A percentile compares a stretch with the other conserved stretches of the same genome.
Evolutionary conservation across 2,797 vertebrate genomes (phyloP).

Genomic region (Serranus cabrilla): DNA sequence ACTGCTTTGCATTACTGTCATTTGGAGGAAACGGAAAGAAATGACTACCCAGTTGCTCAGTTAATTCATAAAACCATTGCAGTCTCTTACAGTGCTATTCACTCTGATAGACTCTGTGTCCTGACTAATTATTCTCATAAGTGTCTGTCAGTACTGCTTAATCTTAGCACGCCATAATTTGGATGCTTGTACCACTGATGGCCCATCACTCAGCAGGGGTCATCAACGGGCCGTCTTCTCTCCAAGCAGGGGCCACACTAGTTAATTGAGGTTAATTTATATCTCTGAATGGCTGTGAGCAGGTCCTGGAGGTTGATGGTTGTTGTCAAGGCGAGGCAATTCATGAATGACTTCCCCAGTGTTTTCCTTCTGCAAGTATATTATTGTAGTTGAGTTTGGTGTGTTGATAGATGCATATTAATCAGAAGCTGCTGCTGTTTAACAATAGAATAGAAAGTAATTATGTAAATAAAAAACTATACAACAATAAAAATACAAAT

Average conservation of each 20-base stretch:
- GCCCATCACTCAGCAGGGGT: conserved; percentile 58
- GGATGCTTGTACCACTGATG: conserved; percentile 53
- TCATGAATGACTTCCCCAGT: conserved; percentile 21
- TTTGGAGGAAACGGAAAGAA: conserved; percentile 3
- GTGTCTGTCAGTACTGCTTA: conserved; percentile 63
- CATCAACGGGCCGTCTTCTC: conserved; percentile 43
- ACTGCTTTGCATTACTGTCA: not conserved
- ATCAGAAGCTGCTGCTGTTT: not conserved
- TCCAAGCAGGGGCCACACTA: conserved; percentile 35
- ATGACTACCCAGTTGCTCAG: not conserved
- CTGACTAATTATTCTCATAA: conserved; percentile 53
- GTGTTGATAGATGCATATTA: not conserved
- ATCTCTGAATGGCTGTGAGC: conserved; percentile 62
- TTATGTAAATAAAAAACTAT: too few relatives aligned
- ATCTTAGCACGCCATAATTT: conserved; percentile 65
- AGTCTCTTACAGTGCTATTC: conserved; percentile 12
- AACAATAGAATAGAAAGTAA: too few relatives aligned
- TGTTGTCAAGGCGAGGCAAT: conserved; percentile 33
- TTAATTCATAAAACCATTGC: conserved; percentile 29
- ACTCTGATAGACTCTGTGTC: conserved; percentile 31
- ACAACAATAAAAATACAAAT: too few relatives aligned
- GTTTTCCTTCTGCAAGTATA: conserved; percentile 8
- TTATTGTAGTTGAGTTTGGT: conserved; percentile 4
- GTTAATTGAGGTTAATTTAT: conserved; percentile 81
- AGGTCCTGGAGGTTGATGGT: conserved; percentile 61